Conservation (phyloP, 2,797 vertebrate genomes). For the Taeniopygia guttata region DNA sequence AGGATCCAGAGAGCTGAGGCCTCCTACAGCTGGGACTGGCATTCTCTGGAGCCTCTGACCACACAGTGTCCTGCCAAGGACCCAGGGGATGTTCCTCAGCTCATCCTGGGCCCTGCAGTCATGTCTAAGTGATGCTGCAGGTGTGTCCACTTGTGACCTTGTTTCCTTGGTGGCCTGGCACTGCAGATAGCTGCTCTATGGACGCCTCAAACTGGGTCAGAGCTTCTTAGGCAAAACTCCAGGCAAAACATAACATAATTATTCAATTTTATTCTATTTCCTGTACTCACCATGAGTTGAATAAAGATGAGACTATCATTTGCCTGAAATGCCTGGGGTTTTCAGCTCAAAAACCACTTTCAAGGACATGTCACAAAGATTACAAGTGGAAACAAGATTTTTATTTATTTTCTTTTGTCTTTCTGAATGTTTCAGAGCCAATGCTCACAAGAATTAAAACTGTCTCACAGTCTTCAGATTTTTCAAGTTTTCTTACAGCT, state of each 20-base stretch:
- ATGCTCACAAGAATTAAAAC: background rate
- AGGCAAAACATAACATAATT: background rate
- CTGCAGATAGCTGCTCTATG: background rate
- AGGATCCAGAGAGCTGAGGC: background rate
- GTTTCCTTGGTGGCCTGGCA: background rate
- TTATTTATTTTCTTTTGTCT: background rate
- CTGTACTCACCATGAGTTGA: background rate
- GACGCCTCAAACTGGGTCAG: background rate
- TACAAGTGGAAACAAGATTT: background rate
- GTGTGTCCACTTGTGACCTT: background rate
- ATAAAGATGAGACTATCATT: background rate
- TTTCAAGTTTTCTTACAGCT: background rate
- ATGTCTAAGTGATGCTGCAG: background rate
- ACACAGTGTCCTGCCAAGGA: background rate
- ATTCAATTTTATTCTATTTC: background rate
- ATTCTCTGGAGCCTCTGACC: background rate
- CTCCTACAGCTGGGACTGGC: background rate
- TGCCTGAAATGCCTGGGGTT: background rate
- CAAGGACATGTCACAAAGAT: background rate
- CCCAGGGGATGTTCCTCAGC: background rate
- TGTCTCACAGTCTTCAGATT: background rate
- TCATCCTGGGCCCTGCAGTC: background rate
- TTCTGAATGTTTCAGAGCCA: background rate
- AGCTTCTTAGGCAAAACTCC: background rate
- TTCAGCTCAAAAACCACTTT: background rate